A percentile compares a stretch with the other conserved stretches of the same genome.
These are phyloP conservation scores for Macrotis lagotis DNA, from an alignment of 2,113 vertebrate species.

Conservation along the genomic window DNA sequence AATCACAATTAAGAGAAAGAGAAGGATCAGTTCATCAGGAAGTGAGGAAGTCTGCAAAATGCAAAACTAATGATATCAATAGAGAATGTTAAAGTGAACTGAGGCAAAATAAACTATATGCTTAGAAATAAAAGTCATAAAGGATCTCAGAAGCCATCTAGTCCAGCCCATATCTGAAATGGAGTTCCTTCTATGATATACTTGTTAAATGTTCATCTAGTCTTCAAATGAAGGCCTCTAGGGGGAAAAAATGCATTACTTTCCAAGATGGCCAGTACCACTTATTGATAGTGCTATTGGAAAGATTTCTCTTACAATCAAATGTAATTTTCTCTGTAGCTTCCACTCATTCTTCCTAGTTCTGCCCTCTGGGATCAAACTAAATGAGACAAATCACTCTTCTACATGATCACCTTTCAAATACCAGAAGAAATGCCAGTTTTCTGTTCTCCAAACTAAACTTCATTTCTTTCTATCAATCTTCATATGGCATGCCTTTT, in stretches of 20 bases:
- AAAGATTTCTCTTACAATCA: background rate
- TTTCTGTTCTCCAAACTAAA: background rate
- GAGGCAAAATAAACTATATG: background rate
- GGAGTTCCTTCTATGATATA: background rate
- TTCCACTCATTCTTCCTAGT: background rate
- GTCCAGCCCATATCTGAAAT: background rate
- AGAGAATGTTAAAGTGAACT: slow-evolving; percentile 9
- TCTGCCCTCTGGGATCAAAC: background rate
- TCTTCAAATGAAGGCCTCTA: background rate
- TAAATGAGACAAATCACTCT: background rate
- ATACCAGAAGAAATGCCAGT: background rate
- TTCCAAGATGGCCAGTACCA: background rate
- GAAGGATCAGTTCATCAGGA: slow-evolving; percentile 20
- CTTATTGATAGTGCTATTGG: background rate
- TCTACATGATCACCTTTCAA: background rate
- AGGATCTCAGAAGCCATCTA: background rate
- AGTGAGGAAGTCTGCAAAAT: background rate
- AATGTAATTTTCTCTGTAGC: background rate
- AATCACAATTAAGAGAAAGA: slow-evolving; percentile 45
- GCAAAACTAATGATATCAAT: slow-evolving; percentile 3
- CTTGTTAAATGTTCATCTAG: background rate
- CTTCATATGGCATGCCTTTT: background rate
- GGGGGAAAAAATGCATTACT: background rate
- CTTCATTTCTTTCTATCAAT: background rate
- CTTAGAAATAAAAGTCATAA: background rate